Evolutionary conservation across 2,113 vertebrate genomes (phyloP).

Genomic region (Cricetomys ansorgei): DNA sequence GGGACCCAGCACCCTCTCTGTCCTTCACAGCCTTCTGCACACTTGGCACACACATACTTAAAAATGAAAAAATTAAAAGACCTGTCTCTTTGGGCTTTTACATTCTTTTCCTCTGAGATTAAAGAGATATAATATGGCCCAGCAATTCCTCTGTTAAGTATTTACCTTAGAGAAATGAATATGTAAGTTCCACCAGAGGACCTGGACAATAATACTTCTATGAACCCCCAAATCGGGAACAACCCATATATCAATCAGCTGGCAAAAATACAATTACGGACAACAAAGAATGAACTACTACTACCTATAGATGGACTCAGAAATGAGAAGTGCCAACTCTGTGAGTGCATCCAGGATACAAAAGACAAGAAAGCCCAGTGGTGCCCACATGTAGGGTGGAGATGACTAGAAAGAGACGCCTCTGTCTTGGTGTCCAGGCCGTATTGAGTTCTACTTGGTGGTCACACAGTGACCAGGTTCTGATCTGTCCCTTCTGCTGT

Average conservation of each 20-base stretch:
- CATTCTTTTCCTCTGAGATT: background rate
- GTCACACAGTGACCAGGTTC: background rate
- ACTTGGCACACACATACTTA: background rate
- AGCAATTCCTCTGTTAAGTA: background rate
- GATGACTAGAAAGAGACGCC: background rate
- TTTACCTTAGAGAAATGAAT: slow-evolving; percentile 12
- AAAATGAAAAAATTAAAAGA: background rate
- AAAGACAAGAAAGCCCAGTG: background rate
- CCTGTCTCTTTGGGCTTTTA: background rate
- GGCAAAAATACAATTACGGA: background rate
- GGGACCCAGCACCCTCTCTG: too few species aligned
- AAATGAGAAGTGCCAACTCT: background rate
- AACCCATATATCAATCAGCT: background rate
- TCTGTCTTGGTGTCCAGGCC: background rate
- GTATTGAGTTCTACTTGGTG: background rate
- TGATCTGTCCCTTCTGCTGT: background rate
- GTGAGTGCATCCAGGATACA: background rate
- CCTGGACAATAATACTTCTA: background rate
- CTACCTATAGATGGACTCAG: background rate
- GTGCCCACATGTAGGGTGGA: background rate
- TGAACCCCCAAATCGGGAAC: background rate
- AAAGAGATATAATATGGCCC: background rate
- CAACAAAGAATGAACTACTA: background rate
- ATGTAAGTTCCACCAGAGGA: background rate
- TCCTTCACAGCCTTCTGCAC: background rate